These are phyloP conservation scores for Drymonia ruficornis DNA, from an alignment of 2,888 invertebrate species.

Conservation along the genomic window DNA sequence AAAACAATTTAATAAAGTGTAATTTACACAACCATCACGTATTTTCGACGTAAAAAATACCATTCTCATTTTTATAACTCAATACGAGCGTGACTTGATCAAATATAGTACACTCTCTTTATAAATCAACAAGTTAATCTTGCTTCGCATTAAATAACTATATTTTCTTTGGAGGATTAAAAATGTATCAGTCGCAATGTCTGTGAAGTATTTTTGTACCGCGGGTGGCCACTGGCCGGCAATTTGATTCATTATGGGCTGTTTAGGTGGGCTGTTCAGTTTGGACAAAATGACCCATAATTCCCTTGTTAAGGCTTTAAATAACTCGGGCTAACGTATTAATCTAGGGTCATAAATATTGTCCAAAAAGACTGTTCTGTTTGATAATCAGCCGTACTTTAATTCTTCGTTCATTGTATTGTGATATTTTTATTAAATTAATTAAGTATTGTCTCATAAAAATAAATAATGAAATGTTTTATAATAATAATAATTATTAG, in stretches of 20 bases:
- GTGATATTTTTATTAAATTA: neutral
- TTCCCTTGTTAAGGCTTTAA: constrained; percentile 73
- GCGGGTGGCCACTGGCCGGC: constrained; percentile 79
- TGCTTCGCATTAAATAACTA: constrained; percentile 46
- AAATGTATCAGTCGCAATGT: constrained; percentile 55
- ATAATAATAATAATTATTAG: too few species aligned
- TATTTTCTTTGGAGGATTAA: constrained; percentile 54
- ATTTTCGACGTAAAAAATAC: constrained; percentile 35
- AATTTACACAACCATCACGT: constrained; percentile 34
- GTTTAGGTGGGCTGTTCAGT: constrained; percentile 77
- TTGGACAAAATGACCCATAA: constrained; percentile 75
- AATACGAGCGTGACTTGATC: constrained; percentile 54
- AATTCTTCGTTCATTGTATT: neutral
- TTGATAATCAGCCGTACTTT: constrained; percentile 34
- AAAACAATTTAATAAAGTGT: constrained; percentile 35
- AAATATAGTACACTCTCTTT: constrained; percentile 52
- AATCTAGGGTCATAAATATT: constrained; percentile 71
- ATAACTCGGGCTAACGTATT: constrained; percentile 68
- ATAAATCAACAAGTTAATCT: constrained; percentile 53
- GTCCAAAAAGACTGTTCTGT: constrained; percentile 43
- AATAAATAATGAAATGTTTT: too few species aligned
- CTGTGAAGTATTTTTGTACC: constrained; percentile 53
- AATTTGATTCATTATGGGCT: constrained; percentile 70
- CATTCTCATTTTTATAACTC: constrained; percentile 46
- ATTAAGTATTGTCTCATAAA: too few species aligned